Evolutionary conservation across 2,797 vertebrate genomes (phyloP).

Genomic region (Thripadectes ignobilis): DNA sequence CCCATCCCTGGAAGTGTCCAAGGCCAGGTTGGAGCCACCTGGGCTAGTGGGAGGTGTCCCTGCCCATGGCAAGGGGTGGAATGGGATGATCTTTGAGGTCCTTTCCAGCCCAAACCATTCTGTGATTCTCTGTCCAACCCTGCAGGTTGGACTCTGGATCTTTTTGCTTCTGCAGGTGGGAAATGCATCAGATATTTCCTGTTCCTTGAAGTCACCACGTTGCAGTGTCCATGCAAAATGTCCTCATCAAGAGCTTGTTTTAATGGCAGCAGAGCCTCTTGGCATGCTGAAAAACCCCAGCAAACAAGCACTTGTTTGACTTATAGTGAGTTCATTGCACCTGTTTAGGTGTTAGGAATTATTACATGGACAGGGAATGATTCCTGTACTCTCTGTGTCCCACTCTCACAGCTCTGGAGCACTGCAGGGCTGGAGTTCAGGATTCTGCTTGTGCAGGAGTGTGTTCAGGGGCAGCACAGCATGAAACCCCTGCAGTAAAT

Average conservation of each 20-base stretch:
- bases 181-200: not conserved
- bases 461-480: not conserved
- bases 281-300: not conserved
- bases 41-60: not conserved
- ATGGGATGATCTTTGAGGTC: not conserved
- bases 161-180: not conserved
- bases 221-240: not conserved
- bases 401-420: not conserved
- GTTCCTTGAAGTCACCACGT: not conserved
- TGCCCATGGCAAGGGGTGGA: not conserved
- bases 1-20: not conserved
- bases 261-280: not conserved
- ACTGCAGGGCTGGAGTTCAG: not conserved
- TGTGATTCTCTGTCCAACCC: not conserved
- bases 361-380: not conserved
- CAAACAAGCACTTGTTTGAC: not conserved
- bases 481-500: not conserved
- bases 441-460: not conserved
- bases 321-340: not conserved
- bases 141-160: not conserved
- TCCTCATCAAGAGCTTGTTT: not conserved
- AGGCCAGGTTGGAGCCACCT: not conserved
- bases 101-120: not conserved
- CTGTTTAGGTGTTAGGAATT: not conserved
- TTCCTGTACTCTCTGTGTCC: not conserved